Evolutionary conservation across 1,140 invertebrate species (phyloP).

Genomic region (Drosophila mojavensis): DNA sequence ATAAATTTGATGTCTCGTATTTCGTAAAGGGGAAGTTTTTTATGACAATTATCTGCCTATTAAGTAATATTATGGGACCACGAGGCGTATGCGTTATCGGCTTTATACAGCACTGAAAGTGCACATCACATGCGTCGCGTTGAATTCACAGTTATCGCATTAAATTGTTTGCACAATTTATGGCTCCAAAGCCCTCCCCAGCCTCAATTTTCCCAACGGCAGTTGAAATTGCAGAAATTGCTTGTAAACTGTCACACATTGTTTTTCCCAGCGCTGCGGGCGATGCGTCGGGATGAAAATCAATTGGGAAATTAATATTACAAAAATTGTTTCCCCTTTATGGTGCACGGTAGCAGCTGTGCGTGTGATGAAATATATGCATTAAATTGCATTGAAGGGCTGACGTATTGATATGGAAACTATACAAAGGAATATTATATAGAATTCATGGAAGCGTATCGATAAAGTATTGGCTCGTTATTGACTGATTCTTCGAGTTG

Average conservation of each 20-base stretch:
- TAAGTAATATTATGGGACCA: slow-evolving; percentile 49
- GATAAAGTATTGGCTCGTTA: neutral
- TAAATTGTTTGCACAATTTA: slow-evolving; percentile 35
- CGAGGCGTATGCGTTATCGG: slow-evolving; percentile 60
- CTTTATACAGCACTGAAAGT: slow-evolving; percentile 23
- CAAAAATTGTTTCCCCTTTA: slow-evolving; percentile 3
- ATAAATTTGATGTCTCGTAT: neutral
- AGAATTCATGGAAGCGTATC: neutral
- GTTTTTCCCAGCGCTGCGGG: slow-evolving; percentile 2
- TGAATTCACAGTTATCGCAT: slow-evolving; percentile 38
- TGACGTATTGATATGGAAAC: neutral
- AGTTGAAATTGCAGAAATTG: slow-evolving; percentile 27
- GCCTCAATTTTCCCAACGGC: neutral
- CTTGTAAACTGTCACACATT: slow-evolving; percentile 40
- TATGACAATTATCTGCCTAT: slow-evolving; percentile 49
- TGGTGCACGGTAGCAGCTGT: neutral
- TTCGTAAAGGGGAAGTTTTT: slow-evolving; percentile 36
- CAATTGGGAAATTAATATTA: slow-evolving; percentile 12
- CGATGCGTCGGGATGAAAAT: slow-evolving; percentile 1
- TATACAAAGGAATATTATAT: neutral
- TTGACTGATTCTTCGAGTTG: too few relatives aligned
- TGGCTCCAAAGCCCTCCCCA: neutral
- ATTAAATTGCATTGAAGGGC: neutral
- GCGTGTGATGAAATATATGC: neutral
- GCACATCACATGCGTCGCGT: slow-evolving; percentile 35